A percentile compares a stretch with the other conserved stretches of the same genome.
Conservation (phyloP, 2,113 vertebrate genomes). For the Nyctibius bracteatus region DNA sequence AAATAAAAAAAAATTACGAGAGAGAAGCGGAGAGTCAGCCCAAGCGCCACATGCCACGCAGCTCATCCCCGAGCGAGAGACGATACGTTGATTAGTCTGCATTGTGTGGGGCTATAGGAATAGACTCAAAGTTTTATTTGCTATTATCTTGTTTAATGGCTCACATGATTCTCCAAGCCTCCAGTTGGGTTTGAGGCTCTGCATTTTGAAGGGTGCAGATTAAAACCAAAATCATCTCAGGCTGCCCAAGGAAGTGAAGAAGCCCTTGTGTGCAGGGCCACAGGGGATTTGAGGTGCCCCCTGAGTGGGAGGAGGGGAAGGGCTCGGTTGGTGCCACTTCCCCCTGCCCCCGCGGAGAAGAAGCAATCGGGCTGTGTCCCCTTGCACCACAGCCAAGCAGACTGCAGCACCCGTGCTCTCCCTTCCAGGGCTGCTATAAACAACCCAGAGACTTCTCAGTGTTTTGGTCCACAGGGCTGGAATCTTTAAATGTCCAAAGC, state of each 20-base stretch:
- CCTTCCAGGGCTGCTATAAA: background rate
- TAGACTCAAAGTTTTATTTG: background rate
- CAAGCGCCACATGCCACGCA: background rate
- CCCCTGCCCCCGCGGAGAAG: background rate
- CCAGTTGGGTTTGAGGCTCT: background rate
- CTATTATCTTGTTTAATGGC: background rate
- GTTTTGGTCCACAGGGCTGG: background rate
- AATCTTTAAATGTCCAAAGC: slow-evolving; percentile 5
- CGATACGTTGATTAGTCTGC: background rate
- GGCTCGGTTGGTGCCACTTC: background rate
- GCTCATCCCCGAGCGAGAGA: background rate
- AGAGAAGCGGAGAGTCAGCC: background rate
- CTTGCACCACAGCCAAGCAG: no score
- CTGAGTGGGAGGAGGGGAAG: no score
- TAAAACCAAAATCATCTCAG: background rate
- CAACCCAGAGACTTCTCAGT: background rate
- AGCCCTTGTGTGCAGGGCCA: fast-evolving
- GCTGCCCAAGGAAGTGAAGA: background rate
- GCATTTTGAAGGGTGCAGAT: fast-evolving
- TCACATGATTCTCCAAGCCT: background rate
- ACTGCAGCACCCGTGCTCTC: fast-evolving
- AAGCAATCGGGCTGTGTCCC: no score
- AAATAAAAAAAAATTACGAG: background rate
- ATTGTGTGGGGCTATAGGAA: background rate
- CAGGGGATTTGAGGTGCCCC: fast-evolving